phyloP scores from a whole-genome alignment of 2,113 vertebrate genomes.

The Cavia aperea region DNA sequence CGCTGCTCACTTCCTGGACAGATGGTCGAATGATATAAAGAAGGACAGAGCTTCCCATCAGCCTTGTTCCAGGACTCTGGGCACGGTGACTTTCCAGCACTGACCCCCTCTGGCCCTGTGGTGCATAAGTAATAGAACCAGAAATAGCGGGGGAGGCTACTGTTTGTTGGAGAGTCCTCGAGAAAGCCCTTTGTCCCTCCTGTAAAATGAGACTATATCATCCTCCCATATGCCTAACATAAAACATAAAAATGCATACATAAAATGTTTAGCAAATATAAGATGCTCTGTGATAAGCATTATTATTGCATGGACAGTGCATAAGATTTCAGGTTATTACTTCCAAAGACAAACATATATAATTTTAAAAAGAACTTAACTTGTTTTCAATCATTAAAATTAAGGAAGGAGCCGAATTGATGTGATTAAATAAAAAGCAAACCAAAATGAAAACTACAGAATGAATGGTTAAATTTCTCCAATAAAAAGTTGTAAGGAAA shows the following conservation, averaged over 20 bases:
- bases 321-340: neutral
- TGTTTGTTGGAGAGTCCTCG: neutral
- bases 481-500: slow-evolving; percentile 14
- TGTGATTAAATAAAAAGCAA: neutral
- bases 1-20: neutral
- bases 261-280: neutral
- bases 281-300: neutral
- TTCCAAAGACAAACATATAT: neutral
- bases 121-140: neutral
- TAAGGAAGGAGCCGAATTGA: neutral
- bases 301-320: neutral
- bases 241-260: neutral
- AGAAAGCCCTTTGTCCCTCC: neutral
- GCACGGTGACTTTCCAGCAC: accelerated
- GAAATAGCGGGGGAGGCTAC: neutral
- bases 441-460: neutral
- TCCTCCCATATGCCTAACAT: neutral
- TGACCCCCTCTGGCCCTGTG: neutral
- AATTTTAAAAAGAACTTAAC: slow-evolving; percentile 2
- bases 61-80: neutral
- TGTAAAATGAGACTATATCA: neutral
- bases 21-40: neutral
- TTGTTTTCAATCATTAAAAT: slow-evolving; percentile 34
- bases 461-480: neutral
- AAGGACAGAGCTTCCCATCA: neutral